Evolutionary conservation across 2,888 invertebrate genomes (phyloP).

Genomic region (Hemistola chrysoprasaria): DNA sequence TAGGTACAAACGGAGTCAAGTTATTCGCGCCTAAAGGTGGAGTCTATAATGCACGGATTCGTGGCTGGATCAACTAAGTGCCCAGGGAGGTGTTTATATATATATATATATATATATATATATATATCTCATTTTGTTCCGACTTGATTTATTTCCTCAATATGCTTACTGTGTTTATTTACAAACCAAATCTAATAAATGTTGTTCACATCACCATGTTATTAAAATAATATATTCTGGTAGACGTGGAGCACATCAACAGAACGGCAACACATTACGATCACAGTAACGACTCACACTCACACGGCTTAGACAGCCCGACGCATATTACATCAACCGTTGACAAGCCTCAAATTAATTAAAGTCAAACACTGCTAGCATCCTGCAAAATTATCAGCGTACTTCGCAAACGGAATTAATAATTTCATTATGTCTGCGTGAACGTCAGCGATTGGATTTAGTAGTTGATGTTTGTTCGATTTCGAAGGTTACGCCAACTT

Average conservation of each 20-base stretch:
- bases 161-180: too few species aligned
- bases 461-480: conserved; percentile 10
- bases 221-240: conserved; percentile 17
- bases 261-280: conserved; percentile 60
- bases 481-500: too few species aligned
- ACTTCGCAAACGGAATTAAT: conserved; percentile 68
- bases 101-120: too few species aligned
- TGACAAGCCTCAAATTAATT: conserved; percentile 79
- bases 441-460: conserved; percentile 22
- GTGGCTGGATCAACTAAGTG: too few species aligned
- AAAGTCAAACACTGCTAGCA: conserved; percentile 73
- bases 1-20: too few species aligned
- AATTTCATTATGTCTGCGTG: conserved; percentile 62
- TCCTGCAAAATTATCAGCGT: conserved; percentile 69
- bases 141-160: too few species aligned
- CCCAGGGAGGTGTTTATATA: too few species aligned
- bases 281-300: conserved; percentile 66
- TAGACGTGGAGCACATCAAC: conserved; percentile 29
- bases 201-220: conserved; percentile 17
- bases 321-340: conserved; percentile 68
- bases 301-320: conserved; percentile 63
- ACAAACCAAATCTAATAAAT: conserved; percentile 9
- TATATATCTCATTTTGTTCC: too few species aligned
- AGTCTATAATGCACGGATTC: too few species aligned
- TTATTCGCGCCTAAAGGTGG: too few species aligned